These are phyloP conservation scores for Drosophila robusta DNA, from an alignment of 2,888 invertebrate species.

Conservation along the genomic window DNA sequence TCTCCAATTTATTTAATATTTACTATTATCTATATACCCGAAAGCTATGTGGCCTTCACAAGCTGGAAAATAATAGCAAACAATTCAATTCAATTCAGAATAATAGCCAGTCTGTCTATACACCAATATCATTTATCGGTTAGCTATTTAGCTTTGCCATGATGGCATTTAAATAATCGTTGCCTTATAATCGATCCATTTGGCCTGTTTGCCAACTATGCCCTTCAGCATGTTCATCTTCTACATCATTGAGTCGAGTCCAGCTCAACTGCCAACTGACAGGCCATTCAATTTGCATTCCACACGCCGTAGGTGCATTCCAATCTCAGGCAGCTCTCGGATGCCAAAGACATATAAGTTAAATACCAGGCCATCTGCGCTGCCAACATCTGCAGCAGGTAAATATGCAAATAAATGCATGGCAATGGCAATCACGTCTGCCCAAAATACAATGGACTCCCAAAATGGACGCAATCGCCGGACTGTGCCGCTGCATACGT, in stretches of 20 bases:
- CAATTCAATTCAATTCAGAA: not conserved
- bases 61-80: too few relatives aligned
- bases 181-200: slow-evolving; percentile 33
- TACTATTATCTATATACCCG: too few relatives aligned
- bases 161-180: slow-evolving; percentile 1
- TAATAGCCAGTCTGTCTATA: not conserved
- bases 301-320: slow-evolving; percentile 19
- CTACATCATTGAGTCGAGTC: not conserved
- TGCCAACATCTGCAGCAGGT: slow-evolving; percentile 46
- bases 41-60: too few relatives aligned
- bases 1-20: too few relatives aligned
- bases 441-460: slow-evolving; percentile 22
- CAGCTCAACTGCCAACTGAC: slow-evolving; percentile 45
- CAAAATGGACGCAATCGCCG: not conserved
- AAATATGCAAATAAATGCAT: slow-evolving; percentile 77
- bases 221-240: not conserved
- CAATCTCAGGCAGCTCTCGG: slow-evolving; percentile 39
- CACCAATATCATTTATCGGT: not conserved
- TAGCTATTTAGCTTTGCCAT: too few relatives aligned
- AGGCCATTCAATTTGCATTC: slow-evolving; percentile 62
- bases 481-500: slow-evolving; percentile 44
- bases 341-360: slow-evolving; percentile 34
- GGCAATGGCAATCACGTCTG: slow-evolving; percentile 64
- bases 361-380: slow-evolving; percentile 32
- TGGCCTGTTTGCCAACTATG: not conserved